phyloP scores from a whole-genome alignment of 2,797 vertebrate genomes.

The Oryzias dopingdopingensis region DNA sequence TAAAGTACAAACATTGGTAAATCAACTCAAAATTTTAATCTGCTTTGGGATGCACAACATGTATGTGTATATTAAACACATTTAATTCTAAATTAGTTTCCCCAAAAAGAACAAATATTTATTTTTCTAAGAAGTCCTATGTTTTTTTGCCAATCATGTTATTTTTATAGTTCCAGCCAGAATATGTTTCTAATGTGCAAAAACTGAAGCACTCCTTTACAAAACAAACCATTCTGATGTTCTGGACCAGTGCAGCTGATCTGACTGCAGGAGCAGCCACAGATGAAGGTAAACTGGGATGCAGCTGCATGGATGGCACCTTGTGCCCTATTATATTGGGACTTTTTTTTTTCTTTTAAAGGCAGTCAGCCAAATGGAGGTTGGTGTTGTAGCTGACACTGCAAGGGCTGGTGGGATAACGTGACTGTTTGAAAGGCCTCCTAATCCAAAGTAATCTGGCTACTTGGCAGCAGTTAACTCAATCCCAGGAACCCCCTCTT shows the following conservation, averaged over 20 bases:
- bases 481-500: constrained; percentile 52
- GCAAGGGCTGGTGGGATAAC: constrained; percentile 68
- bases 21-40: too few species aligned
- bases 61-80: too few species aligned
- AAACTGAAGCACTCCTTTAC: constrained; percentile 19
- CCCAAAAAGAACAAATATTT: too few species aligned
- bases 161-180: not conserved
- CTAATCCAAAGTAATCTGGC: constrained; percentile 79
- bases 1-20: too few species aligned
- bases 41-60: too few species aligned
- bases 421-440: constrained; percentile 77
- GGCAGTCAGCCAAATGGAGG: constrained; percentile 26
- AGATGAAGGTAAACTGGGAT: constrained; percentile 3
- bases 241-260: constrained; percentile 1
- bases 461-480: constrained; percentile 75
- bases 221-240: not conserved
- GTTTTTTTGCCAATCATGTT: too few species aligned
- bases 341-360: not conserved
- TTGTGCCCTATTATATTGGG: not conserved
- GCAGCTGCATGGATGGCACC: not conserved
- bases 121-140: too few species aligned
- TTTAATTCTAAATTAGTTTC: too few species aligned
- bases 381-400: constrained; percentile 61
- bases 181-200: constrained; percentile 5
- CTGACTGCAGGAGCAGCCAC: not conserved